Percentiles rank a stretch among this genome's conserved stretches.
Conservation (phyloP, 2,797 vertebrate genomes). For the Setipinna tenuifilis region DNA sequence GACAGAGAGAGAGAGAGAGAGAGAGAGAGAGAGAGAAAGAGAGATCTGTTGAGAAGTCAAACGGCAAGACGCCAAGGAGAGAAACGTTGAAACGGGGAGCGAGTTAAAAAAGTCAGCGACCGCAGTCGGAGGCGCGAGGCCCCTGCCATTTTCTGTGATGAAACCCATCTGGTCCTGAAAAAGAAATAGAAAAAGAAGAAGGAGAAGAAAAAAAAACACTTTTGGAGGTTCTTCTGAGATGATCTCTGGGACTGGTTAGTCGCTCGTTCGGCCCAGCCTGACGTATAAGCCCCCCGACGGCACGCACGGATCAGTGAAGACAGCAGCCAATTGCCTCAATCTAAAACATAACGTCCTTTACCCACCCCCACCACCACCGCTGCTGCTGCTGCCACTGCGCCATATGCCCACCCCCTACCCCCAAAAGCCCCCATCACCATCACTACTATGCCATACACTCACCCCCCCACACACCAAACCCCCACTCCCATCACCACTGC, state of each 20-base stretch:
- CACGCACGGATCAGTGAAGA: neutral
- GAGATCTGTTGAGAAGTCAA: neutral
- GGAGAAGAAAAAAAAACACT: too few relatives aligned
- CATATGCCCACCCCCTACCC: too few relatives aligned
- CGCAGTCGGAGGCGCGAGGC: neutral
- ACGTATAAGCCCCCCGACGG: neutral
- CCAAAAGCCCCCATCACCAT: too few relatives aligned
- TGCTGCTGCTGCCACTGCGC: too few relatives aligned
- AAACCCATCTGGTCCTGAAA: neutral
- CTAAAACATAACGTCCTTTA: slow-evolving; percentile 10
- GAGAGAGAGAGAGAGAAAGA: neutral
- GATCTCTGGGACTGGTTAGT: slow-evolving; percentile 16
- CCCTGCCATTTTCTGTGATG: slow-evolving; percentile 18
- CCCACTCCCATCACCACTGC: too few relatives aligned
- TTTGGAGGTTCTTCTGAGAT: neutral
- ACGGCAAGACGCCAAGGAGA: neutral
- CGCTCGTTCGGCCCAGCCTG: neutral
- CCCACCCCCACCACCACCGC: neutral
- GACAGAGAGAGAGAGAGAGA: neutral
- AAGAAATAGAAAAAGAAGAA: too few relatives aligned
- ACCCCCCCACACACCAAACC: too few relatives aligned
- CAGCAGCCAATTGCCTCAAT: neutral
- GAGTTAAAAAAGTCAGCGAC: neutral
- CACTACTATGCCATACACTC: too few relatives aligned
- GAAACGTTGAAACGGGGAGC: slow-evolving; percentile 4